Conservation (phyloP, 2,888 invertebrate species). For the Diaperis boleti region DNA sequence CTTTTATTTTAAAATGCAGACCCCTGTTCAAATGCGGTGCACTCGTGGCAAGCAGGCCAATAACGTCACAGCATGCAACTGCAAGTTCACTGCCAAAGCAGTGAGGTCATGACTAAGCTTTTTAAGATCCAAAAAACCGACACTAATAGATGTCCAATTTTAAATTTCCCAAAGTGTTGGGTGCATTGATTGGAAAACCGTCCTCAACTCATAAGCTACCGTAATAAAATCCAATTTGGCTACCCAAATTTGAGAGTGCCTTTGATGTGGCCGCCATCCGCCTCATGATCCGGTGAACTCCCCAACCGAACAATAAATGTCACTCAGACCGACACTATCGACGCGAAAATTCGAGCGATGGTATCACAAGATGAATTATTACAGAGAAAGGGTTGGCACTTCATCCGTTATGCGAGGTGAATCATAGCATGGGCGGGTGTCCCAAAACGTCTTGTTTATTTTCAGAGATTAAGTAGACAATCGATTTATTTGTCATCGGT, state of each 20-base stretch:
- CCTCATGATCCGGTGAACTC: background rate
- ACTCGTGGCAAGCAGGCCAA: too few relatives aligned
- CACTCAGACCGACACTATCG: conserved; percentile 10
- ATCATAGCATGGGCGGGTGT: conserved; percentile 24
- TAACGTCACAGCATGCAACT: too few relatives aligned
- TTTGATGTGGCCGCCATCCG: background rate
- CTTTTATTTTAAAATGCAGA: too few relatives aligned
- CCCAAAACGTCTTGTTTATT: conserved; percentile 31
- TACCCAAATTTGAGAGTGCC: background rate
- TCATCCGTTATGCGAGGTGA: conserved; percentile 27
- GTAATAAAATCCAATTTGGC: background rate
- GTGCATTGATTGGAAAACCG: too few relatives aligned
- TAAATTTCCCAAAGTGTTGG: too few relatives aligned
- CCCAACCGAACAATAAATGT: background rate
- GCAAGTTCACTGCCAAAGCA: too few relatives aligned
- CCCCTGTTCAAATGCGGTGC: too few relatives aligned
- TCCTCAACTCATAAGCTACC: too few relatives aligned
- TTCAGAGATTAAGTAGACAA: conserved; percentile 26
- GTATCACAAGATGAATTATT: conserved; percentile 22
- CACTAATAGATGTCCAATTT: too few relatives aligned
- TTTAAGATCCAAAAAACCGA: too few relatives aligned
- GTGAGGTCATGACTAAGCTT: too few relatives aligned
- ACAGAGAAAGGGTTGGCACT: conserved; percentile 36
- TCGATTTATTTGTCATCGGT: conserved; percentile 37
- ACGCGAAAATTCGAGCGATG: conserved; percentile 9